A percentile compares a stretch with the other conserved stretches of the same genome.
These are phyloP conservation scores for Aphaenogaster ashmeadi DNA, from an alignment of 1,140 invertebrate genomes.

Conservation along the genomic window DNA sequence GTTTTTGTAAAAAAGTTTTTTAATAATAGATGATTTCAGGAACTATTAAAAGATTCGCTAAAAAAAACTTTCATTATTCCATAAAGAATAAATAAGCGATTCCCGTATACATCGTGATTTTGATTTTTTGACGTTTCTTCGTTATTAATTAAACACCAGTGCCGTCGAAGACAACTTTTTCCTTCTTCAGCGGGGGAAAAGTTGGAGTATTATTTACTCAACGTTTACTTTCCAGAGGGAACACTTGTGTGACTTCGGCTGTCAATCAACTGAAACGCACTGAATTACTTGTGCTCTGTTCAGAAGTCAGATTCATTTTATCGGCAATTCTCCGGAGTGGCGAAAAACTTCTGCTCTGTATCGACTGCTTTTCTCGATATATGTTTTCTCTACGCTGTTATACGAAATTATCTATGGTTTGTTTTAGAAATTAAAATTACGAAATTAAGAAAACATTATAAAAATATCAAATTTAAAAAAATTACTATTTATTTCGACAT, in stretches of 20 bases:
- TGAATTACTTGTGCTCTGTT: constrained; percentile 69
- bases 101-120: not conserved
- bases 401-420: not conserved
- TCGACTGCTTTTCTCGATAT: not conserved
- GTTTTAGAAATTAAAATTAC: not conserved
- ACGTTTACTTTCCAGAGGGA: not conserved
- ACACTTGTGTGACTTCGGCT: constrained; percentile 50
- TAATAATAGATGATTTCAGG: constrained; percentile 3
- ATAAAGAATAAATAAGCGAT: not conserved
- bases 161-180: constrained; percentile 19
- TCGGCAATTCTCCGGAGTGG: not conserved
- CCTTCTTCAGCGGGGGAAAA: constrained; percentile 61
- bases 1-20: constrained; percentile 10
- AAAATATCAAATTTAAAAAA: not conserved
- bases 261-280: constrained; percentile 76
- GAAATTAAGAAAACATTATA: not conserved
- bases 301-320: constrained; percentile 59
- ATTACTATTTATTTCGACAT: not conserved
- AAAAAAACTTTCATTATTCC: not conserved
- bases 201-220: constrained; percentile 71
- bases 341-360: constrained; percentile 15
- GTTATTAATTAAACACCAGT: constrained; percentile 57
- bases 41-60: constrained; percentile 14
- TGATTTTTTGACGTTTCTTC: not conserved
- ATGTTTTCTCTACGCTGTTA: not conserved